Evolutionary conservation across 2,797 vertebrate genomes (phyloP), one percentile per base, ranked within the genome.

Genomic region (Tokudaia tokunoshimensis): DNA sequence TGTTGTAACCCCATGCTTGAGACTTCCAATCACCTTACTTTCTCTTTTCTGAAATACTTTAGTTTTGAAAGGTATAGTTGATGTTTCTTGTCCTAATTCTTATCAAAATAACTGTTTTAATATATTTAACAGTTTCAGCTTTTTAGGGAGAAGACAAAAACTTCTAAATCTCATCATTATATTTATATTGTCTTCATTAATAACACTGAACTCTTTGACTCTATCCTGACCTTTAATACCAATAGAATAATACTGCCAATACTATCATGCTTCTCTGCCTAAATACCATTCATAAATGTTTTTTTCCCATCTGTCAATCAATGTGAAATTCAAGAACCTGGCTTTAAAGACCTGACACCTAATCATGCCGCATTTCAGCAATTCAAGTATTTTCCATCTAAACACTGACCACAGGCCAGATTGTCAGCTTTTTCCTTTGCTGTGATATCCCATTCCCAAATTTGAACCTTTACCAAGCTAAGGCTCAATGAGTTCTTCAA

Each of bases 141-240:
- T 29, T 92, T 89, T 78, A 82, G 41, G 37, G 55, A 37, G 22
- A 92, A 95, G 34, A 20, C 55, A 57, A 90, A 94, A 90, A 79
- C 13, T 96, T 81, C 14, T 44, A 67, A 83, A 82, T 94, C 82
- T 26, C 19, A 55, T 91, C 29, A 47, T 88, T 34, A 29, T 89
- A 86, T 93, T 41, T 75, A 13, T 93, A 80, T 95, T 94, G 4
- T 95, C 1, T 88, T 96, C 70, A 92, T 89, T 57, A 81, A 59
- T 94, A n/a, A 86, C 37, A 26, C 90, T 80, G 91, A 93, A 87
- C n/a, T 86, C 59, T 63, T 90, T 95, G 52, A 74, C 61, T 94
- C 63, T 89, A 29, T 89, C 75, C 8, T 75, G 31, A 89, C 65
- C 82, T 90, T 96, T n/a, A 75, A 37, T 92, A 55, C 15, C 91